Evolutionary conservation across 1,140 invertebrate species (phyloP).

Genomic region (Bombus confusus): DNA sequence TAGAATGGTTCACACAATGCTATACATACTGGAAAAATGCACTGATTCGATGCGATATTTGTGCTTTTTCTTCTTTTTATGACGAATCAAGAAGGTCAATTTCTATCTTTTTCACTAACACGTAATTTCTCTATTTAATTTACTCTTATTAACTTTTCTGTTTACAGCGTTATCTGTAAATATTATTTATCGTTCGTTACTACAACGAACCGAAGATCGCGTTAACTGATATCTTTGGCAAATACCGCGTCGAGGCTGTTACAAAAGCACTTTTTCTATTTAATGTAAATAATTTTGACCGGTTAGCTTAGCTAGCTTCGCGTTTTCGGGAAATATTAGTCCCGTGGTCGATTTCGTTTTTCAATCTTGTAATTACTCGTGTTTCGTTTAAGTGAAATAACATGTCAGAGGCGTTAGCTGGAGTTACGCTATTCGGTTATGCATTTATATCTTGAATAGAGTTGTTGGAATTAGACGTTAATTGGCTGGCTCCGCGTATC

Average conservation of each 20-base stretch:
- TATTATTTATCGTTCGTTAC: too few species aligned
- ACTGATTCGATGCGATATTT: background rate
- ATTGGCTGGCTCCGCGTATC: slow-evolving; percentile 21
- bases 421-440: slow-evolving; percentile 19
- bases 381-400: background rate
- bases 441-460: slow-evolving; percentile 9
- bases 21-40: background rate
- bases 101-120: background rate
- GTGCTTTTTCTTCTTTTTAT: background rate
- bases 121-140: background rate
- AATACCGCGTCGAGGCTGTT: too few species aligned
- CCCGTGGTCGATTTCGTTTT: background rate
- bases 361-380: background rate
- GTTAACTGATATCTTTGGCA: too few species aligned
- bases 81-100: background rate
- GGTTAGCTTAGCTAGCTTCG: background rate
- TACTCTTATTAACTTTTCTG: background rate
- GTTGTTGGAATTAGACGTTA: slow-evolving; percentile 22
- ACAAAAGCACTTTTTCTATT: background rate
- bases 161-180: too few species aligned
- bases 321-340: background rate
- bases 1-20: background rate
- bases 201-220: too few species aligned
- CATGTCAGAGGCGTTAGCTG: background rate
- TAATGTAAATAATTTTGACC: background rate